Base-by-base conservation (phyloP, 2,113 vertebrate species). In the Paradisaea rubra region DNA sequence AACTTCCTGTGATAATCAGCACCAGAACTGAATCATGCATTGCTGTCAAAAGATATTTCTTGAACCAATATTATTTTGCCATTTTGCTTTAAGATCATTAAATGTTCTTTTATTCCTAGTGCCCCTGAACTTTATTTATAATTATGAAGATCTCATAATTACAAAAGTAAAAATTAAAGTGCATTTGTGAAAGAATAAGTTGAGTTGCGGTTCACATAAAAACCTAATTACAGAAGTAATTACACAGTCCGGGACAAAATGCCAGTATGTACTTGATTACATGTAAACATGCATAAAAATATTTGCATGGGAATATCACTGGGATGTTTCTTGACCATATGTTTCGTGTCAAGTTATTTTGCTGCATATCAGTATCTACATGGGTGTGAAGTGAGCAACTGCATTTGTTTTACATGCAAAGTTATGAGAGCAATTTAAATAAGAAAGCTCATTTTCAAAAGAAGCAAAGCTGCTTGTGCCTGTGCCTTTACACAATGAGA, bases 1-100 rank as follows among this genome's bases (percentile, higher is more conserved):
- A 88, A 81, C 69, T 93, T 89, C 65, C 86, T 93, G 81, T 65
- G 37, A 81, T 89, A 93, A 91, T 91, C 45, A 89, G 57, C 76
- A 91, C 53, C 88, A 96, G 92, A 79, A 57, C 61, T 53, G 56
- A 81, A 85, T 76, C 72, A 87, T n/a, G 12, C 9, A 1, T 69
- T 65, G 66, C n/a, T 88, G 88, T 93, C 61, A 91, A 77, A 89
- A 88, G 11, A 9, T 45, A 76, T 72, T 93, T 69, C 53, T 89
- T 70, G 64, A 89, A 81, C 10, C 10, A 70, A 14, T 53, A 88
- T 23, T 3, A 72, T 74, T 94, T 86, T 63, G 24, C 21, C 37
- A 60, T 21, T 35, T 83, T 50, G 7, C 60, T 90, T 60, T 57
- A 79, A 87, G 52, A 31, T 57, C 27, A 37, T 56, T 50, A 81